These are phyloP conservation scores for Ranitomeya variabilis DNA, from an alignment of 2,113 vertebrate genomes.

Conservation along the genomic window DNA sequence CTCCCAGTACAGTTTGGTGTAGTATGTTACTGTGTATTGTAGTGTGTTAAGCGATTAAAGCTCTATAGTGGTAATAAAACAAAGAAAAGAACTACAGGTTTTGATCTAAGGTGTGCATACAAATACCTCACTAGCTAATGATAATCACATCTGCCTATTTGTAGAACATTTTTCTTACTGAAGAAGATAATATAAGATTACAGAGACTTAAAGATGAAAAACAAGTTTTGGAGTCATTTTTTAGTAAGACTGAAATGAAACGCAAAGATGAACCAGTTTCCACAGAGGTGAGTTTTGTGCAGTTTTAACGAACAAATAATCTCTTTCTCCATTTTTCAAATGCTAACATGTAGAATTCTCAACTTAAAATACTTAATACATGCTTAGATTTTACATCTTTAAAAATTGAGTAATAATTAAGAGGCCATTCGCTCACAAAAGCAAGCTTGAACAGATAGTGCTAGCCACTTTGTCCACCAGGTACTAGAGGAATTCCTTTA, in stretches of 20 bases:
- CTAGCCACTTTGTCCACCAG: no score
- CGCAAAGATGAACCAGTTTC: conserved; percentile 42
- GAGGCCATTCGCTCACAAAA: no score
- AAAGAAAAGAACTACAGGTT: no score
- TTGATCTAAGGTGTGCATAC: no score
- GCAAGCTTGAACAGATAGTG: no score
- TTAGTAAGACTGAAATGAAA: conserved; percentile 58
- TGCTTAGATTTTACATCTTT: no score
- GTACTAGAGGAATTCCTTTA: no score
- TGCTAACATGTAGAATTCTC: no score
- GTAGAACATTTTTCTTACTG: conserved; percentile 72
- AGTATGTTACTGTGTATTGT: no score
- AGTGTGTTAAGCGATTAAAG: neutral
- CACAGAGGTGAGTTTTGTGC: conserved; percentile 72
- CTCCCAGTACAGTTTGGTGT: neutral
- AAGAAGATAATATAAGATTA: conserved; percentile 69
- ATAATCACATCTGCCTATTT: neutral
- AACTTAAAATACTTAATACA: no score
- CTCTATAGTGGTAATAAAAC: neutral
- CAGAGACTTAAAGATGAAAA: conserved; percentile 78
- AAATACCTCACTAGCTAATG: neutral
- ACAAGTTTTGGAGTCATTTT: conserved; percentile 63
- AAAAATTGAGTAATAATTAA: no score
- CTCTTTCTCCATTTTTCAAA: no score
- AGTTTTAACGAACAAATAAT: neutral